A percentile compares a stretch with the other conserved stretches of the same genome.
Conservation (phyloP, 2,888 invertebrate species). For the Colletes collaris region DNA sequence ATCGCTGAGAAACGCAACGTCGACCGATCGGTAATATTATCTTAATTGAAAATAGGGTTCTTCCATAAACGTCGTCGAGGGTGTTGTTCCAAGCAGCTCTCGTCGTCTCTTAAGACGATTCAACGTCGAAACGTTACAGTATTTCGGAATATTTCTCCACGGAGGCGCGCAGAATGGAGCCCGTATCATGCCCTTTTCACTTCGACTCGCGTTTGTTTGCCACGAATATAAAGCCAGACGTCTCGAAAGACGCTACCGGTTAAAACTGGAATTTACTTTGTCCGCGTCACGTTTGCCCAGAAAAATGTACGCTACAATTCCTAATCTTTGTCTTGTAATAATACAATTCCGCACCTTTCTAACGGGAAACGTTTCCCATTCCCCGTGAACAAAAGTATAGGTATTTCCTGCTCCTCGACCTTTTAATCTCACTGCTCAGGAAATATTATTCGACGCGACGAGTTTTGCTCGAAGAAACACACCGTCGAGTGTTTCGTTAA, state of each 20-base stretch:
- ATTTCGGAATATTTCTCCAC: slow-evolving; percentile 1
- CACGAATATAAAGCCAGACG: neutral
- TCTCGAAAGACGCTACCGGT: neutral
- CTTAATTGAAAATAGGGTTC: too few species aligned
- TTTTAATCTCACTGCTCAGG: too few species aligned
- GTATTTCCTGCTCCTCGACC: neutral
- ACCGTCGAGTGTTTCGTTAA: too few species aligned
- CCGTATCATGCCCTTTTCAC: slow-evolving; percentile 8
- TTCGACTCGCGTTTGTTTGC: neutral
- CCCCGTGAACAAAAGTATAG: neutral
- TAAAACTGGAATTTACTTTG: slow-evolving; percentile 20
- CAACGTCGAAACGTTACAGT: neutral
- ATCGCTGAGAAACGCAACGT: slow-evolving; percentile 4
- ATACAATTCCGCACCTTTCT: too few species aligned
- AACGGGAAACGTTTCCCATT: too few species aligned
- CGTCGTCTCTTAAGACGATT: slow-evolving; percentile 8
- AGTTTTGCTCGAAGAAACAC: too few species aligned
- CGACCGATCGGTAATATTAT: neutral
- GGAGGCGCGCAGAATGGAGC: neutral
- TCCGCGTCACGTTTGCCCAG: neutral
- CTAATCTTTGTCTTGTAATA: neutral
- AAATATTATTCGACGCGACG: too few species aligned
- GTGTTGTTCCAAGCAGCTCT: neutral
- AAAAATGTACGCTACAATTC: slow-evolving; percentile 12
- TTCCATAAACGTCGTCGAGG: too few species aligned